Conservation (phyloP, 2,797 vertebrate species). For the Chloroceryle inda region DNA sequence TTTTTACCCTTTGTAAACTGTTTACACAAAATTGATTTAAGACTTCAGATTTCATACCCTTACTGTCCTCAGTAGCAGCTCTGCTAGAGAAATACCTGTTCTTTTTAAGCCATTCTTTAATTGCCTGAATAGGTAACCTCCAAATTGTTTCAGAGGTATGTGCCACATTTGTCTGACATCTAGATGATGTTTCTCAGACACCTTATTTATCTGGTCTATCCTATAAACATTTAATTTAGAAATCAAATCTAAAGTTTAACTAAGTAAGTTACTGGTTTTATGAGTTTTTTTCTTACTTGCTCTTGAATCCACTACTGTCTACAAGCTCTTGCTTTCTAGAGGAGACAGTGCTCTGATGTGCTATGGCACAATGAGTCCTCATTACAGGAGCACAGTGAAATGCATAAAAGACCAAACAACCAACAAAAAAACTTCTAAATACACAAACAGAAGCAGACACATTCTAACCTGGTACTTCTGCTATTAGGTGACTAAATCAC, state of each 20-base stretch:
- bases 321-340: neutral
- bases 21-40: neutral
- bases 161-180: neutral
- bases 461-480: neutral
- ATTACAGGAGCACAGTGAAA: neutral
- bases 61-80: neutral
- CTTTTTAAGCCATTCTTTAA: neutral
- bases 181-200: neutral
- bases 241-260: neutral
- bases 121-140: neutral
- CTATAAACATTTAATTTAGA: neutral
- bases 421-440: neutral
- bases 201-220: neutral
- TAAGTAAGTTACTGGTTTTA: neutral
- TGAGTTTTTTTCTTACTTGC: neutral
- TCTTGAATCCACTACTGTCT: neutral
- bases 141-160: neutral
- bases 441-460: neutral
- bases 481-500: neutral
- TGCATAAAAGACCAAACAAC: fast-evolving
- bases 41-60: neutral
- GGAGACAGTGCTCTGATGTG: neutral
- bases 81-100: neutral
- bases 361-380: neutral
- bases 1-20: neutral